Percentiles rank a stretch among this genome's conserved stretches.
phyloP scores from a whole-genome alignment of 2,888 invertebrate genomes.

The Lordiphosa fenestrarum region DNA sequence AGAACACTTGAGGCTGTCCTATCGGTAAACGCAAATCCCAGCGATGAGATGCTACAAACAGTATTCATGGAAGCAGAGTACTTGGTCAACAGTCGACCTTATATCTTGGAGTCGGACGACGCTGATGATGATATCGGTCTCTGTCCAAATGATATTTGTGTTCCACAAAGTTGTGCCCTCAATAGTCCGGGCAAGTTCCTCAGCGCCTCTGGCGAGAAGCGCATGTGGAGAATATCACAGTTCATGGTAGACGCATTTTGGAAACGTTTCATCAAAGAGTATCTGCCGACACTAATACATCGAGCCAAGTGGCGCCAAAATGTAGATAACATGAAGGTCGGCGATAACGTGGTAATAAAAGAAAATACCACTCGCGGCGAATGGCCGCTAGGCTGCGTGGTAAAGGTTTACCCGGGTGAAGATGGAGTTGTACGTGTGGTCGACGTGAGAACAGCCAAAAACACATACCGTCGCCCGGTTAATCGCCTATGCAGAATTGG shows the following conservation, averaged over 20 bases:
- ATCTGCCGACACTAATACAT: conserved; percentile 1
- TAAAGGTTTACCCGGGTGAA: conserved; percentile 19
- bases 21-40: conserved; percentile 30
- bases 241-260: conserved; percentile 28
- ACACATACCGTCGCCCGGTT: conserved; percentile 16
- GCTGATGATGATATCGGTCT: neutral
- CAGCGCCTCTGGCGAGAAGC: conserved; percentile 1
- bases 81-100: conserved; percentile 22
- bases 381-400: conserved; percentile 14
- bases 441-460: neutral
- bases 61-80: conserved; percentile 26
- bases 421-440: conserved; percentile 9
- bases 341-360: conserved; percentile 19
- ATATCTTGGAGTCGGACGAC: too few relatives aligned
- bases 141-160: too few relatives aligned
- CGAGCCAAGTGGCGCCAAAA: neutral
- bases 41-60: conserved; percentile 36
- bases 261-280: conserved; percentile 23
- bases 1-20: conserved; percentile 31
- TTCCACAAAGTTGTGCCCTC: too few relatives aligned
- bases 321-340: conserved; percentile 3
- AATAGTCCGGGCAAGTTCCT: too few relatives aligned
- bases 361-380: too few relatives aligned
- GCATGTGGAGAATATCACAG: conserved; percentile 23
- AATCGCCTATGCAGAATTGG: conserved; percentile 16